A percentile compares a stretch with the other conserved stretches of the same genome.
Conservation (phyloP, 2,113 vertebrate species). For the Fukomys damarensis region DNA sequence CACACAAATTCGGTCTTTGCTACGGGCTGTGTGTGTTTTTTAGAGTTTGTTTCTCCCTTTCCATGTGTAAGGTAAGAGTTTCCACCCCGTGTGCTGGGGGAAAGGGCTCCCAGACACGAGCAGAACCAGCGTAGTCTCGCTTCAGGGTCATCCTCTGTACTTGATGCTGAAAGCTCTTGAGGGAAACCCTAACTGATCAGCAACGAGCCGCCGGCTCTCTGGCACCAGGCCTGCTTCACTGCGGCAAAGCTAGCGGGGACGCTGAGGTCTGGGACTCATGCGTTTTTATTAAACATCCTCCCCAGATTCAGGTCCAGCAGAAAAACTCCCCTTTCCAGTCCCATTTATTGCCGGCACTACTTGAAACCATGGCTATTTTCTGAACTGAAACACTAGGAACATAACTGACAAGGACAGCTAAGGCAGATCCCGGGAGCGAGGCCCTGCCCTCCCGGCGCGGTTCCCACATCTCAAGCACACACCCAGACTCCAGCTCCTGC, state of each 20-base stretch:
- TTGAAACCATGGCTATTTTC: slow-evolving; percentile 53
- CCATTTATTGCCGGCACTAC: slow-evolving; percentile 46
- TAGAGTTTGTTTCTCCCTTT: not conserved
- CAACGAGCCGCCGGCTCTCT: slow-evolving; percentile 32
- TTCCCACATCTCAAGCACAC: slow-evolving; percentile 55
- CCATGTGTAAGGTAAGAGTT: slow-evolving; percentile 54
- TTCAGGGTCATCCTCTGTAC: slow-evolving; percentile 57
- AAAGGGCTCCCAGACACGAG: slow-evolving; percentile 58
- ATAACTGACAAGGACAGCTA: not conserved
- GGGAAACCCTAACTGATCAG: not conserved
- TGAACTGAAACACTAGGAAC: slow-evolving; percentile 1
- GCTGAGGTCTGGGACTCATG: not conserved
- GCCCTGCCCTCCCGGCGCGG: not conserved
- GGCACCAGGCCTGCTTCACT: not conserved
- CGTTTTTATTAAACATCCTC: not conserved
- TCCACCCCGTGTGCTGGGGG: slow-evolving; percentile 67
- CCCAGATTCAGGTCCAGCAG: slow-evolving; percentile 29
- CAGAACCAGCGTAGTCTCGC: slow-evolving; percentile 72
- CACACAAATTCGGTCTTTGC: slow-evolving; percentile 57
- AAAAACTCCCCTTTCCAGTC: not conserved
- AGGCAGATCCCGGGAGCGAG: not conserved
- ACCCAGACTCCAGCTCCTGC: slow-evolving; percentile 31
- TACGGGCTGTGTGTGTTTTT: slow-evolving; percentile 65
- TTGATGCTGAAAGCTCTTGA: slow-evolving; percentile 64
- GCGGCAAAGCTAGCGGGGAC: not conserved